phyloP scores from a whole-genome alignment of 2,113 vertebrate species.

The Potamarius usumacintae region DNA sequence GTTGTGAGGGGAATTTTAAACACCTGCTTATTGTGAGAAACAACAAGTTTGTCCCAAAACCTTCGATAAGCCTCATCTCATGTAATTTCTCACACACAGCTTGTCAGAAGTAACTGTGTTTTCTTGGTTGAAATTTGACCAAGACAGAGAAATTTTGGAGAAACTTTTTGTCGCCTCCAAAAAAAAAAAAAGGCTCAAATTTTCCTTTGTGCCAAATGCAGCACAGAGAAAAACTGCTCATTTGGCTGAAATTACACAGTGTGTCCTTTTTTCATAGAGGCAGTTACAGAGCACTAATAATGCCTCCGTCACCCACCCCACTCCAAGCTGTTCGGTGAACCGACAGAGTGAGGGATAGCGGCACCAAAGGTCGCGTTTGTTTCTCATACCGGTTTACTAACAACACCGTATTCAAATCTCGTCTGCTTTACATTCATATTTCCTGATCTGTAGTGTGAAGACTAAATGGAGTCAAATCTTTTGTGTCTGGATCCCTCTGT shows the following conservation, averaged over 20 bases:
- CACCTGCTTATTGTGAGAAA: no score
- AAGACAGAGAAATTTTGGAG: neutral
- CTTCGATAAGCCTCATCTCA: no score
- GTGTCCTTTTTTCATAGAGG: neutral
- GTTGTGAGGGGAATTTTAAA: no score
- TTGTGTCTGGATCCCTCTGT: no score
- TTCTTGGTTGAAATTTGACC: neutral
- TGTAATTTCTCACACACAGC: no score
- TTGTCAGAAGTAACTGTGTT: neutral
- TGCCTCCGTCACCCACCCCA: neutral
- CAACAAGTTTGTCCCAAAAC: neutral
- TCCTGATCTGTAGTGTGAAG: neutral
- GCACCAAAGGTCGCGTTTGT: no score
- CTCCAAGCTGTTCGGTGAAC: neutral
- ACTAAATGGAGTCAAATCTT: no score
- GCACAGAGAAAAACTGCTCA: neutral
- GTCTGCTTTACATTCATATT: neutral
- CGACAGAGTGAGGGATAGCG: no score
- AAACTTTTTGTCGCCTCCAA: neutral
- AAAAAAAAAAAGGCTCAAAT: neutral
- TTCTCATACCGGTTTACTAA: neutral
- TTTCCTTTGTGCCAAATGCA: neutral
- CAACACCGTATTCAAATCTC: neutral
- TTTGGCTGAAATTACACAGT: neutral
- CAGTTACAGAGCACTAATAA: neutral